phyloP scores from a whole-genome alignment of 2,888 invertebrate species.

The Aelia acuminata region DNA sequence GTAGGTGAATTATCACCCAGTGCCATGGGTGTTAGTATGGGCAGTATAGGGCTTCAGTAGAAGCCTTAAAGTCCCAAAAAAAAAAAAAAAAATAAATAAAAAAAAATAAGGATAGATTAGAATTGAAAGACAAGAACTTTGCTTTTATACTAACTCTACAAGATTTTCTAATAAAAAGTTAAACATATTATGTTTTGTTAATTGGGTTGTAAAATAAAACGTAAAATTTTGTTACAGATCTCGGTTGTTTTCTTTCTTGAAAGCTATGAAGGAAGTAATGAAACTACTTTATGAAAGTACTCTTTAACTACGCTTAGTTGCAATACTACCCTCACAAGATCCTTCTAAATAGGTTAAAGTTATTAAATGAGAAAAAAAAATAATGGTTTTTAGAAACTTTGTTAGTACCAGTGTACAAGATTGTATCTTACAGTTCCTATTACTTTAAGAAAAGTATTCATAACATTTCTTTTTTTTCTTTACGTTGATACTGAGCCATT shows the following conservation, averaged over 20 bases:
- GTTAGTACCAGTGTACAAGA: background rate
- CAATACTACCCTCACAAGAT: background rate
- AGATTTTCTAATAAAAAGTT: too few relatives aligned
- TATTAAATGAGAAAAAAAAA: background rate
- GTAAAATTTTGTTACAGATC: background rate
- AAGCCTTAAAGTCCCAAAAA: too few relatives aligned
- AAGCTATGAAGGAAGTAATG: background rate
- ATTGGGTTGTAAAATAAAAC: background rate
- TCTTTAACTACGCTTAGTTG: background rate
- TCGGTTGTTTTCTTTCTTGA: background rate
- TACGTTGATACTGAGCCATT: too few relatives aligned
- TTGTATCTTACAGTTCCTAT: background rate
- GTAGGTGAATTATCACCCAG: too few relatives aligned
- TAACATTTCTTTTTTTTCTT: too few relatives aligned
- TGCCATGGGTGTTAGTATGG: too few relatives aligned
- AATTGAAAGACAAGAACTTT: too few relatives aligned
- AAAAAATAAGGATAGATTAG: too few relatives aligned
- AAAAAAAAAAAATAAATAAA: too few relatives aligned
- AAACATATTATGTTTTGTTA: background rate
- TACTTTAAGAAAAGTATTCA: too few relatives aligned
- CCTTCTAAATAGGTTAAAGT: background rate
- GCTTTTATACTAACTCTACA: too few relatives aligned
- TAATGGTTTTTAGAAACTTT: background rate
- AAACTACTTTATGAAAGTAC: background rate
- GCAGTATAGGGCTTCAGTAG: too few relatives aligned